A percentile compares a stretch with the other conserved stretches of the same genome.
Conservation (phyloP, 2,113 vertebrate genomes). For the Furnarius figulus region DNA sequence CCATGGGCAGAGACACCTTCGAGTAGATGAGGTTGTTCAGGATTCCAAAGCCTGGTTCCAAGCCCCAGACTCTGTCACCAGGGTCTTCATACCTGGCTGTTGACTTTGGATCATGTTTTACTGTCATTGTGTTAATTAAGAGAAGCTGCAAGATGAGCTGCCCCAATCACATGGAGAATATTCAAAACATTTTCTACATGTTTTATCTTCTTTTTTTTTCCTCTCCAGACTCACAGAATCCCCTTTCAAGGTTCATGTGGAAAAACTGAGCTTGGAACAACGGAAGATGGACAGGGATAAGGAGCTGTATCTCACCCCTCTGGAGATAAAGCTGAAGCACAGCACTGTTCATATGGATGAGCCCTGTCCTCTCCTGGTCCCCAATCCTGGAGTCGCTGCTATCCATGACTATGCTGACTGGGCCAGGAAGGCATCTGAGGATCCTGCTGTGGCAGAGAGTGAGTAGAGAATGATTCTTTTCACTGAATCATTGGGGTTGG, state of each 20-base stretch:
- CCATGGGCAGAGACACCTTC: neutral
- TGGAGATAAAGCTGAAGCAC: slow-evolving; percentile 90
- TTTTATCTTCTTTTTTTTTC: neutral
- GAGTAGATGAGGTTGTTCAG: neutral
- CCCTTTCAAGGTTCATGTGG: slow-evolving; percentile 88
- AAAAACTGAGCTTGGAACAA: slow-evolving; percentile 82
- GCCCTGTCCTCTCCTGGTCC: slow-evolving; percentile 81
- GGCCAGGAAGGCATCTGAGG: slow-evolving; percentile 70
- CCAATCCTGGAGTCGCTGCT: slow-evolving; percentile 81
- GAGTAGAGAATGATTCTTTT: neutral
- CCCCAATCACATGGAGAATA: neutral
- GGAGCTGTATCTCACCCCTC: slow-evolving; percentile 78
- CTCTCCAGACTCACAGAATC: slow-evolving; percentile 81
- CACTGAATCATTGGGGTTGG: accelerated
- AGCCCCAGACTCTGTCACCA: no score
- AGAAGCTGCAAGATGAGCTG: neutral
- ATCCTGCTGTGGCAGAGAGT: slow-evolving; percentile 71
- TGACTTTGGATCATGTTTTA: neutral
- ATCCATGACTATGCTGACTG: slow-evolving; percentile 90
- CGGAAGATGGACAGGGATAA: slow-evolving; percentile 61
- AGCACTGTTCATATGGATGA: slow-evolving; percentile 81
- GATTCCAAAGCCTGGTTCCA: neutral
- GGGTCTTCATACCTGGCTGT: neutral
- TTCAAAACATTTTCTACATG: neutral
- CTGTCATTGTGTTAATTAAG: accelerated